These are phyloP conservation scores for Protonibea diacanthus DNA, from an alignment of 2,797 vertebrate genomes.

Conservation along the genomic window DNA sequence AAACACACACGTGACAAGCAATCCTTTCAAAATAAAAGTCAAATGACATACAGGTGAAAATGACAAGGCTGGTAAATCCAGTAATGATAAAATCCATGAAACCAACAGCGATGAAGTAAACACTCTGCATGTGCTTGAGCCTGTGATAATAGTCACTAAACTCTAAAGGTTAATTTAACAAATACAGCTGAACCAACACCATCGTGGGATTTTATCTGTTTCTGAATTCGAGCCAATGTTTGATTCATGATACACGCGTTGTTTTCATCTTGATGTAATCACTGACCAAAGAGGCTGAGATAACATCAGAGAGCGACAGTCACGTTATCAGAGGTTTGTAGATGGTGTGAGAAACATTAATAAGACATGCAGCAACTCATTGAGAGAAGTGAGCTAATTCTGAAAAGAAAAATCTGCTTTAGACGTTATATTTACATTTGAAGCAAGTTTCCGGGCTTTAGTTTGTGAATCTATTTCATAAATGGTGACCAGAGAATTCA, in stretches of 20 bases:
- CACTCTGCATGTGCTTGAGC: neutral
- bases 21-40: neutral
- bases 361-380: neutral
- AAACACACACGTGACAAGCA: neutral
- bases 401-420: neutral
- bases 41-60: neutral
- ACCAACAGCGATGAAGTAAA: neutral
- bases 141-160: neutral
- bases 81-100: neutral
- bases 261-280: slow-evolving; percentile 11
- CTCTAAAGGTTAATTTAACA: neutral
- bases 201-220: neutral
- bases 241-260: slow-evolving; percentile 3
- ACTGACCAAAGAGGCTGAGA: slow-evolving; percentile 5
- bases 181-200: neutral
- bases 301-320: slow-evolving; percentile 1
- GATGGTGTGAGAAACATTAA: neutral
- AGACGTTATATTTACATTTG: neutral
- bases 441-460: neutral
- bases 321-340: neutral
- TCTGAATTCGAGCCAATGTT: neutral
- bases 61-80: neutral
- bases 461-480: too few species aligned
- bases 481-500: neutral
- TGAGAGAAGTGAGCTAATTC: slow-evolving; percentile 10